Percentiles rank a stretch among this genome's conserved stretches.
Evolutionary conservation across 2,888 invertebrate genomes (phyloP).

Genomic region (Idaea dimidiata): DNA sequence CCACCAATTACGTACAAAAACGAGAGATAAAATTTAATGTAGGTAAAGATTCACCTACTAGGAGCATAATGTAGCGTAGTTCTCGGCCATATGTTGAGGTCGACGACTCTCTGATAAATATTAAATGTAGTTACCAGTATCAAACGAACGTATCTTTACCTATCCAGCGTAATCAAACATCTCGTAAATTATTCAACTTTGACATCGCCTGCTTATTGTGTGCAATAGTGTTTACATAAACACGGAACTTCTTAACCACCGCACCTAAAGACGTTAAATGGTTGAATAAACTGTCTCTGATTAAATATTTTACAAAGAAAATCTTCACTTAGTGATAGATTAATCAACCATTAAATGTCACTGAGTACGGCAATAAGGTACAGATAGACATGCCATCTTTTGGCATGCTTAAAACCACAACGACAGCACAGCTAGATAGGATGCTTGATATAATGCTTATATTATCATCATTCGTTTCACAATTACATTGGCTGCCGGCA

Average conservation of each 20-base stretch:
- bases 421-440: too few relatives aligned
- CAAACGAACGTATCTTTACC: slow-evolving; percentile 11
- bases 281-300: too few relatives aligned
- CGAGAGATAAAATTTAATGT: not conserved
- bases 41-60: slow-evolving; percentile 11
- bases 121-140: slow-evolving; percentile 41
- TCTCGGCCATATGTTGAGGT: slow-evolving; percentile 57
- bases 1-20: not conserved
- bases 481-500: slow-evolving; percentile 22
- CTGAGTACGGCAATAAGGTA: too few relatives aligned
- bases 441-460: slow-evolving; percentile 25
- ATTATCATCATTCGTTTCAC: slow-evolving; percentile 24
- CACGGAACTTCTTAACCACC: too few relatives aligned
- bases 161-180: slow-evolving; percentile 29
- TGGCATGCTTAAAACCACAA: too few relatives aligned
- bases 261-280: too few relatives aligned
- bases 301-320: too few relatives aligned
- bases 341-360: too few relatives aligned
- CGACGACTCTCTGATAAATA: slow-evolving; percentile 69
- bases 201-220: not conserved
- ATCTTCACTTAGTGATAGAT: too few relatives aligned
- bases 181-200: not conserved
- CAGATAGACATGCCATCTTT: too few relatives aligned
- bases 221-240: not conserved
- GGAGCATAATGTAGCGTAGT: slow-evolving; percentile 14